These are phyloP conservation scores for Echinops telfairi DNA, from an alignment of 2,113 vertebrate species.

Conservation along the genomic window DNA sequence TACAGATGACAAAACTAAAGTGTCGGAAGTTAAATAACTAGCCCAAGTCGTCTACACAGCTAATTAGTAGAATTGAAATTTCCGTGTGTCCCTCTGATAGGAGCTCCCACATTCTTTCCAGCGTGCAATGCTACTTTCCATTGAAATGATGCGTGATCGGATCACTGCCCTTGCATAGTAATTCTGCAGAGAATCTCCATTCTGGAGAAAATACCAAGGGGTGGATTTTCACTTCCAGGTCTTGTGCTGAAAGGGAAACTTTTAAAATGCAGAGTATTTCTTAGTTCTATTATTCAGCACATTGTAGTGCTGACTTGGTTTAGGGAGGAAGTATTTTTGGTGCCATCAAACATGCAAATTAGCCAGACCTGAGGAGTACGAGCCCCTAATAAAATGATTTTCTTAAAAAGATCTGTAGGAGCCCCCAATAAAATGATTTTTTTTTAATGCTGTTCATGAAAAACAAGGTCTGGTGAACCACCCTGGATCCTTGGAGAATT, in stretches of 20 bases:
- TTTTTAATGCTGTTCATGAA: too few relatives aligned
- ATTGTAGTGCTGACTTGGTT: not conserved
- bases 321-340: too few relatives aligned
- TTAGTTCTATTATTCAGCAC: not conserved
- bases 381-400: not conserved
- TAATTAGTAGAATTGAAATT: not conserved
- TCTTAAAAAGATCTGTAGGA: not conserved
- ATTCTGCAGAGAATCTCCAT: not conserved
- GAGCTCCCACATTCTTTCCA: not conserved
- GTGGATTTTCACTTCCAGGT: not conserved
- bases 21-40: not conserved
- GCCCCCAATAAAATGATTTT: too few relatives aligned
- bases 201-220: fast-evolving
- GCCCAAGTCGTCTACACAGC: not conserved
- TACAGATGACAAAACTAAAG: not conserved
- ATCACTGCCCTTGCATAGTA: not conserved
- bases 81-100: not conserved
- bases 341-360: not conserved
- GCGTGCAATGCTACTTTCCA: not conserved
- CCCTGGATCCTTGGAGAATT: not conserved
- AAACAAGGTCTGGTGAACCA: fast-evolving
- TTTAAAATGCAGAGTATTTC: not conserved
- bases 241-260: not conserved
- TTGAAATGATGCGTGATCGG: not conserved
- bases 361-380: fast-evolving